Evolutionary conservation across 2,888 invertebrate genomes (phyloP).

Genomic region (Notocelia uddmanniana): DNA sequence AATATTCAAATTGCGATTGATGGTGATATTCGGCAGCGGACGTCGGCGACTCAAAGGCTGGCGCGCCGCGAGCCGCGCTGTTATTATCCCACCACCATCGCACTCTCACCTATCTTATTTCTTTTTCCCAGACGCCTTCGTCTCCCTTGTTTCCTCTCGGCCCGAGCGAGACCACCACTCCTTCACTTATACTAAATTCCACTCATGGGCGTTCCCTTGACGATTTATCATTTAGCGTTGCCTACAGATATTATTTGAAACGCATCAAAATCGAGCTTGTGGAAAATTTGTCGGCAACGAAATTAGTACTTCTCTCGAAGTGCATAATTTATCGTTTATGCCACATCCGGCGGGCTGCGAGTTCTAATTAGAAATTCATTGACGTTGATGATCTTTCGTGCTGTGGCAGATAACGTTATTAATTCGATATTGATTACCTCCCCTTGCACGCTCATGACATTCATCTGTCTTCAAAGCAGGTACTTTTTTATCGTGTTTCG

Average conservation of each 20-base stretch:
- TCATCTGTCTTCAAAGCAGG: slow-evolving; percentile 24
- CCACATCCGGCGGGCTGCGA: slow-evolving; percentile 74
- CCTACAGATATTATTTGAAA: slow-evolving; percentile 86
- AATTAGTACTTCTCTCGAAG: slow-evolving; percentile 81
- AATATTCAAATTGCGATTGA: slow-evolving; percentile 78
- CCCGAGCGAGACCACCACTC: slow-evolving; percentile 68
- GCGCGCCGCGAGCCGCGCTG: slow-evolving; percentile 71
- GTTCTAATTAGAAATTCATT: slow-evolving; percentile 79
- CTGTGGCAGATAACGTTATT: slow-evolving; percentile 47
- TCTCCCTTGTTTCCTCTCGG: slow-evolving; percentile 69
- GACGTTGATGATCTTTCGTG: slow-evolving; percentile 66
- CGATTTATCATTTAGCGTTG: slow-evolving; percentile 86
- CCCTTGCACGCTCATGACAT: slow-evolving; percentile 32
- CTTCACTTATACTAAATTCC: slow-evolving; percentile 74
- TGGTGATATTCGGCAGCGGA: slow-evolving; percentile 78
- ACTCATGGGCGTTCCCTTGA: slow-evolving; percentile 79
- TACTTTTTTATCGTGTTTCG: slow-evolving; percentile 22
- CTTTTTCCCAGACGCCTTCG: slow-evolving; percentile 79
- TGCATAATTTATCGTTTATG: slow-evolving; percentile 83
- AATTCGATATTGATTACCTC: slow-evolving; percentile 49
- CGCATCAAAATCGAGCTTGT: slow-evolving; percentile 84
- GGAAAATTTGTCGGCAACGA: slow-evolving; percentile 85
- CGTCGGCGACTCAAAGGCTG: slow-evolving; percentile 71
- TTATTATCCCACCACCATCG: slow-evolving; percentile 86
- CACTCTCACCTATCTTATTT: slow-evolving; percentile 80